Evolutionary conservation across 30 jellyfish, hydroid and myxozoan species (phyloP).

Genomic region (Turritopsis dohrnii): DNA sequence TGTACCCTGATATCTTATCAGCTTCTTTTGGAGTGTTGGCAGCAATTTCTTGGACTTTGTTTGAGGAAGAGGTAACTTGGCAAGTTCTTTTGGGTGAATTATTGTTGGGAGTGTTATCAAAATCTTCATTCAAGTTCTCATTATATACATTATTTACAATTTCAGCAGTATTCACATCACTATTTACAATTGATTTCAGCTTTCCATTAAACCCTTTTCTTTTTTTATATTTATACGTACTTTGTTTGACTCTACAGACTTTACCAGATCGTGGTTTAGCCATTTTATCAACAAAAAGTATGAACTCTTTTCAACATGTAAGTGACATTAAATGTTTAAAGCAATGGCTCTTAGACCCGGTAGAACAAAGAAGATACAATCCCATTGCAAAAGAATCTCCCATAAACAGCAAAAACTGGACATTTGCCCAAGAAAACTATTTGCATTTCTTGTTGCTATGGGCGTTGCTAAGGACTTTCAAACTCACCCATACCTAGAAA

Average conservation of each 20-base stretch:
- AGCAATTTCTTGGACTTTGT: background rate
- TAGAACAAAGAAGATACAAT: background rate
- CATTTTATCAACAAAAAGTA: too few relatives aligned
- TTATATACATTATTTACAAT: background rate
- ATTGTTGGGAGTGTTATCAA: background rate
- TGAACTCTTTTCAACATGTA: too few relatives aligned
- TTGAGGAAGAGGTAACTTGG: background rate
- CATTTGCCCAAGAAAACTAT: background rate
- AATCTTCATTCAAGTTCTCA: background rate
- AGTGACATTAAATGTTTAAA: too few relatives aligned
- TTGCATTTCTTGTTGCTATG: background rate
- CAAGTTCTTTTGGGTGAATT: background rate
- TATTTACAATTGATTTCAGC: background rate
- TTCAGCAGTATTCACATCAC: background rate
- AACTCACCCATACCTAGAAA: too few relatives aligned
- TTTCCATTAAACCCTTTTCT: background rate
- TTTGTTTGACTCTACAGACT: background rate
- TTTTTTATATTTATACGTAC: background rate
- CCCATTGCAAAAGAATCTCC: background rate
- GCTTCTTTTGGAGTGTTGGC: background rate
- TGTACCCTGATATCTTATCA: background rate
- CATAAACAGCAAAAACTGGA: background rate
- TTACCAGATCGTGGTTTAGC: too few relatives aligned
- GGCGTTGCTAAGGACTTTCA: constrained; percentile 15
- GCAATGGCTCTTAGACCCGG: background rate